Percentiles rank a stretch among this genome's conserved stretches.
Evolutionary conservation across 2,113 vertebrate genomes (phyloP).

Genomic region (Dicaeum eximium): DNA sequence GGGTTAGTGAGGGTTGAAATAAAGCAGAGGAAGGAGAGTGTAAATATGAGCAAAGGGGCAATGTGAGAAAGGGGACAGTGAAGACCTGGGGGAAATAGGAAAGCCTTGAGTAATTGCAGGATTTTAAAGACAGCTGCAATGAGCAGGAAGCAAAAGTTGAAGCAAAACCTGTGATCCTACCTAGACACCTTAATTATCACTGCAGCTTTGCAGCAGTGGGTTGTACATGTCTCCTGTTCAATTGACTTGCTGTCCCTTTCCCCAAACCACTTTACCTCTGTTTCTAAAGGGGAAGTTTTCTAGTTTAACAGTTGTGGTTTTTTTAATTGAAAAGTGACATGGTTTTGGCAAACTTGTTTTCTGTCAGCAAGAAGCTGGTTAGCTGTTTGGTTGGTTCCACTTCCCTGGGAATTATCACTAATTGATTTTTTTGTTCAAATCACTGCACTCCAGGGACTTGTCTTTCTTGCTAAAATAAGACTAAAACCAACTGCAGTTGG

Average conservation of each 20-base stretch:
- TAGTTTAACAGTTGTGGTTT: background rate
- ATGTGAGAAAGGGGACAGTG: background rate
- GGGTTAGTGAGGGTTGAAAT: background rate
- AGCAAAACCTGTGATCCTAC: slow-evolving; percentile 9
- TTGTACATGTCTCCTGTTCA: background rate
- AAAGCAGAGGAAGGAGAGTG: background rate
- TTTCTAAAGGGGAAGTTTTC: slow-evolving; percentile 16
- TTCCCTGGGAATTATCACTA: slow-evolving; percentile 11
- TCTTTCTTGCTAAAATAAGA: slow-evolving; percentile 8
- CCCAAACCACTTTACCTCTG: background rate
- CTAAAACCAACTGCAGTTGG: background rate
- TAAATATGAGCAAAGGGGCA: background rate
- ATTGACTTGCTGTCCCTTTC: slow-evolving; percentile 35
- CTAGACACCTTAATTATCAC: slow-evolving; percentile 23
- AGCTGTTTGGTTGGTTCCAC: slow-evolving; percentile 21
- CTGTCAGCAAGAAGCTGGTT: slow-evolving; percentile 17
- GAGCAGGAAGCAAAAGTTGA: slow-evolving; percentile 7
- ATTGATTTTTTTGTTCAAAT: slow-evolving; percentile 4
- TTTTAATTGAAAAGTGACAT: slow-evolving; percentile 48
- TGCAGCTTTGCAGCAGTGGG: background rate
- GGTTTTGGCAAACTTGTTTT: slow-evolving; percentile 41
- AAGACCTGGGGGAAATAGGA: background rate
- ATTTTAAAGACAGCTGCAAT: background rate
- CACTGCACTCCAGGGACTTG: background rate
- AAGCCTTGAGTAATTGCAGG: slow-evolving; percentile 6